Evolutionary conservation across 2,113 vertebrate species (phyloP).

Genomic region (Megalops atlanticus): DNA sequence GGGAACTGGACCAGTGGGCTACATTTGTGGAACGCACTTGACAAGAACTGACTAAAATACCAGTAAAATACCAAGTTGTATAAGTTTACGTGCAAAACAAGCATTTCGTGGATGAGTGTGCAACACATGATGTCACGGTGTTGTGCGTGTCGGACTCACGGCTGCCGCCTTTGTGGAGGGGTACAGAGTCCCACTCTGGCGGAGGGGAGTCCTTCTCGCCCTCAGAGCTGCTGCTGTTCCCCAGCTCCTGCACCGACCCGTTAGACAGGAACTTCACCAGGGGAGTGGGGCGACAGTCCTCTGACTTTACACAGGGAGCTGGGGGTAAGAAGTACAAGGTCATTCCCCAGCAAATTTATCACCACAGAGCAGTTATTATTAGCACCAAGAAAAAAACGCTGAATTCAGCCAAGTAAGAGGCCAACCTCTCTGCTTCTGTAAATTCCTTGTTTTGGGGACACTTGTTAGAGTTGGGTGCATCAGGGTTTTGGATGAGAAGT

Average conservation of each 20-base stretch:
- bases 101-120: background rate
- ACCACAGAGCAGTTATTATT: background rate
- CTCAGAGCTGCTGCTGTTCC: conserved; percentile 95
- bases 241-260: conserved; percentile 78
- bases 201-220: conserved; percentile 93
- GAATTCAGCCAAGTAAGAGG: too few relatives aligned
- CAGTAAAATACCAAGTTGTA: too few relatives aligned
- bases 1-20: too few relatives aligned
- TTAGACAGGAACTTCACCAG: conserved; percentile 80
- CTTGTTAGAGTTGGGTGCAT: conserved; percentile 74
- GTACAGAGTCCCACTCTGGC: conserved; percentile 92
- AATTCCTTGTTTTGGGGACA: conserved; percentile 80
- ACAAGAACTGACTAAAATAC: too few relatives aligned
- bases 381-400: too few relatives aligned
- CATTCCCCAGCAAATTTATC: background rate
- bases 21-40: too few relatives aligned
- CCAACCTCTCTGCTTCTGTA: conserved; percentile 66
- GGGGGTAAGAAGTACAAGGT: background rate
- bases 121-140: background rate
- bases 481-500: conserved; percentile 81
- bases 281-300: conserved; percentile 78
- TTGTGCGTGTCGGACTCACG: conserved; percentile 69
- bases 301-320: conserved; percentile 66
- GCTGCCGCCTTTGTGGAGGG: conserved; percentile 78
- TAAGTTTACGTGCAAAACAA: background rate